Base-by-base conservation (phyloP, 1,140 invertebrate genomes). In the Macrostomum lignano region DNA sequence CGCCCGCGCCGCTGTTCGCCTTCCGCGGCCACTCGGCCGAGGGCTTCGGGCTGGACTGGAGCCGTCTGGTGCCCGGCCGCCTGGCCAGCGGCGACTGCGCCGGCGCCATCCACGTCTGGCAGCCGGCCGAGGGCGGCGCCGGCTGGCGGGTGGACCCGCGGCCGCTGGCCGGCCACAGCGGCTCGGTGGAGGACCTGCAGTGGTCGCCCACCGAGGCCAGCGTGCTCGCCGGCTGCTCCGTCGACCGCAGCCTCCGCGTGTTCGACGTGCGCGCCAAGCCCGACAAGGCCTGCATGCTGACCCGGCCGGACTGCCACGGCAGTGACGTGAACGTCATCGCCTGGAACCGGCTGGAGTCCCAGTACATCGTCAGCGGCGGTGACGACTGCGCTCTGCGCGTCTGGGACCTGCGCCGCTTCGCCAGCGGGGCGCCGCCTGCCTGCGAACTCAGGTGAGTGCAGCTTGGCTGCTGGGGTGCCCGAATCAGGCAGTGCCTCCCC, bases 201-300 rank as follows among this genome's bases (percentile, higher is more conserved):
- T 98, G 91, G 88, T 94, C 84, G 38, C 82, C 84, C 2, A 88
- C 72, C 61, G 88, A 98, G 63, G 65, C 57, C 47, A 71, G 75
- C 63, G 79, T 93, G 2, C 64, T 96, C 40, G 79, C 81, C 25
- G 78, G 81, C 7, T 93, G 84, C 61, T 93, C 84, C 19, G 73
- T 82, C 9, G 86, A 94, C 52, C 75, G 71, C 60, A 73, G 65
- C 55, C 52, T 65, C 4, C 40, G 57, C 7, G 43, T 65, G 17
- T 65, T 60, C 59, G 84, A 96, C 54, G 71, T 68, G 14, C 65
- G 86, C 54, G 71, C 68, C 14, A 62, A 68, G 26, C 74, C 76
- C 0, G 66, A 66, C 25, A 77, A 81, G 48, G 77, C 81, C 1
- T n/a, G n/a, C n/a, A 91, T 88, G 71, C 48, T 93, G 19, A 75